phyloP scores from a whole-genome alignment of 2,797 vertebrate species.

The Platyrinchus mystaceus region DNA sequence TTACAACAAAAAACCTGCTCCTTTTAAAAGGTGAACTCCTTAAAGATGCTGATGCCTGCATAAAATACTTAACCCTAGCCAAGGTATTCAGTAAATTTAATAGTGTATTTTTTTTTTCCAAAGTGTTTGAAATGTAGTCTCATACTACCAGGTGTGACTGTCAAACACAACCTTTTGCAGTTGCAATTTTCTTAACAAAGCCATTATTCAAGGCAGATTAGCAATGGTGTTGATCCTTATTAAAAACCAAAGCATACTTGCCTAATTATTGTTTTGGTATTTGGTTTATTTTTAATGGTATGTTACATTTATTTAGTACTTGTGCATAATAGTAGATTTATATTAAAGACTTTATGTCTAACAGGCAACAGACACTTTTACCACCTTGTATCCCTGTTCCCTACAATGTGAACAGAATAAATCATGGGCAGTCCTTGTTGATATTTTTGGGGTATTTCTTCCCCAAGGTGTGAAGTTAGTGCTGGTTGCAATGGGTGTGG shows the following conservation, averaged over 20 bases:
- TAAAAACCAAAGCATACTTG: neutral
- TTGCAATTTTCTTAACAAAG: constrained; percentile 44
- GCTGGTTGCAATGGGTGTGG: neutral
- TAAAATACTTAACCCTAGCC: constrained; percentile 73
- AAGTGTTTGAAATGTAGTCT: constrained; percentile 40
- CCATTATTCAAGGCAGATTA: constrained; percentile 48
- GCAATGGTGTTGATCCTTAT: constrained; percentile 32
- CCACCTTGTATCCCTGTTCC: neutral
- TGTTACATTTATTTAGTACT: constrained; percentile 1
- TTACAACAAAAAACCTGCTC: constrained; percentile 81
- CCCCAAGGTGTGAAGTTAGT: neutral
- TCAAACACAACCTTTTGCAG: constrained; percentile 29
- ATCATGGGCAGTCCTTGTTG: neutral
- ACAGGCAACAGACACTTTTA: neutral
- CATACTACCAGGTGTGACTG: neutral
- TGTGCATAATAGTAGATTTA: neutral
- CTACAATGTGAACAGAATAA: neutral
- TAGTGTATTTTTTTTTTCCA: neutral
- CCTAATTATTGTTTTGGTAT: neutral
- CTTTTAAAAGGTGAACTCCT: constrained; percentile 79
- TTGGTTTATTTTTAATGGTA: neutral
- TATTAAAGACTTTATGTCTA: neutral
- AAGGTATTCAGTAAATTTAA: constrained; percentile 35
- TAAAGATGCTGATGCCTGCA: constrained; percentile 76
- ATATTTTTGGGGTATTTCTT: neutral